These are phyloP conservation scores for Bagarius yarrelli DNA, from an alignment of 2,113 vertebrate genomes.

Conservation along the genomic window DNA sequence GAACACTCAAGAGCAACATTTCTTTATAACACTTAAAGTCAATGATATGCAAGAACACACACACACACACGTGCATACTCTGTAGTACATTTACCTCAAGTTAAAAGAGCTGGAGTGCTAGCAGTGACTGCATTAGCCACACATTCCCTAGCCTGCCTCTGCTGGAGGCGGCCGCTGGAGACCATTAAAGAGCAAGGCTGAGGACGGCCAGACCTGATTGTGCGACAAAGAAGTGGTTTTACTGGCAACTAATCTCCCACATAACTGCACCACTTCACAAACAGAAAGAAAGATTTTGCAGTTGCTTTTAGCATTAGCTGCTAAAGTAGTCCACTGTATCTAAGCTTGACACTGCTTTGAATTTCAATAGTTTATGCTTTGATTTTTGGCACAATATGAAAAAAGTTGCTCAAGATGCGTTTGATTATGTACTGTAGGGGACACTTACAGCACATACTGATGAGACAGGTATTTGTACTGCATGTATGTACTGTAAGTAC, in stretches of 20 bases:
- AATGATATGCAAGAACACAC: conserved; percentile 6
- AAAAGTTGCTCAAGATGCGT: neutral
- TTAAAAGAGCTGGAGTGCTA: neutral
- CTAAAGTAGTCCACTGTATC: neutral
- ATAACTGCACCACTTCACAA: neutral
- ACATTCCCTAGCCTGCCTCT: neutral
- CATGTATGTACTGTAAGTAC: too few species aligned
- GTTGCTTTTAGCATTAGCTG: neutral
- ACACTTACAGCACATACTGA: neutral
- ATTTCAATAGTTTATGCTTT: neutral
- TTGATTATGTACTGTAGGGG: neutral
- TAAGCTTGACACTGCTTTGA: neutral
- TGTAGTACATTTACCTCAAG: too few species aligned
- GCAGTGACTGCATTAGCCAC: neutral
- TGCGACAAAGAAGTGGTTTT: neutral
- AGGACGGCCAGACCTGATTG: neutral
- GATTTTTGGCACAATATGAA: neutral
- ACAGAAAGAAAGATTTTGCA: too few species aligned
- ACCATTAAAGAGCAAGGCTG: neutral
- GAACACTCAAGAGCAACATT: conserved; percentile 43
- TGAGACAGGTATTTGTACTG: too few species aligned
- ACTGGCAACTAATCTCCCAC: neutral
- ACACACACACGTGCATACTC: neutral
- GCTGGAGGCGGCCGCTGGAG: neutral
- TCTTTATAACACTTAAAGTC: conserved; percentile 36